phyloP scores from a whole-genome alignment of 2,888 invertebrate species.

The Drosophila tanythrix region DNA sequence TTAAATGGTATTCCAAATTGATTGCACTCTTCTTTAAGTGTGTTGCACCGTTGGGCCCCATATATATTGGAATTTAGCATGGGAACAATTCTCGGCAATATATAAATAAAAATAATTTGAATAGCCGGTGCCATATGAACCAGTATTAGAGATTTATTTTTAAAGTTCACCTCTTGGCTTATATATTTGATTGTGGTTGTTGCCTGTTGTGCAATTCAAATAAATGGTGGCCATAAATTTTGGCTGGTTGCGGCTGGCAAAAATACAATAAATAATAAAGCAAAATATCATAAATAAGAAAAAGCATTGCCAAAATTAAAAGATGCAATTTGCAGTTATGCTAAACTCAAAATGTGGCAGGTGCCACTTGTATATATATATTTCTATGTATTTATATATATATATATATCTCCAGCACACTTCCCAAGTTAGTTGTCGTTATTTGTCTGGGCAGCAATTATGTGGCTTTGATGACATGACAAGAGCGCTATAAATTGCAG shows the following conservation, averaged over 20 bases:
- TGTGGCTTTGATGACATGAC: conserved; percentile 22
- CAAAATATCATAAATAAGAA: conserved; percentile 66
- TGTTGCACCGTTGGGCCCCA: not conserved
- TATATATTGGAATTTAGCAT: not conserved
- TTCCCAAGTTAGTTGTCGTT: not conserved
- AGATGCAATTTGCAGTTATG: conserved; percentile 10
- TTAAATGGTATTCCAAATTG: not conserved
- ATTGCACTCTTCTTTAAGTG: not conserved
- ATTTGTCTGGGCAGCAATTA: conserved; percentile 19
- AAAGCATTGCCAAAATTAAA: conserved; percentile 35
- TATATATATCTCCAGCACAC: not conserved
- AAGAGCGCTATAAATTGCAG: conserved; percentile 25
- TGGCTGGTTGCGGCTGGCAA: conserved; percentile 26
- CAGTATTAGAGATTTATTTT: not conserved
- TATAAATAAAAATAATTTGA: not conserved
- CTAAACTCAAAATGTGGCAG: not conserved
- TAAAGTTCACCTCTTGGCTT: not conserved
- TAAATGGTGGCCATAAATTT: conserved; percentile 45
- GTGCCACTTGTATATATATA: too few relatives aligned
- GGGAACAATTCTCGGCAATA: not conserved
- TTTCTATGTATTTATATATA: not conserved
- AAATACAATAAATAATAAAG: conserved; percentile 66
- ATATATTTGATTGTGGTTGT: not conserved
- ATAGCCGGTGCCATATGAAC: not conserved
- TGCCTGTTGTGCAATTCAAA: conserved; percentile 22